A percentile compares a stretch with the other conserved stretches of the same genome.
Evolutionary conservation across 2,888 invertebrate species (phyloP).

Genomic region (Camptogramma bilineatum): DNA sequence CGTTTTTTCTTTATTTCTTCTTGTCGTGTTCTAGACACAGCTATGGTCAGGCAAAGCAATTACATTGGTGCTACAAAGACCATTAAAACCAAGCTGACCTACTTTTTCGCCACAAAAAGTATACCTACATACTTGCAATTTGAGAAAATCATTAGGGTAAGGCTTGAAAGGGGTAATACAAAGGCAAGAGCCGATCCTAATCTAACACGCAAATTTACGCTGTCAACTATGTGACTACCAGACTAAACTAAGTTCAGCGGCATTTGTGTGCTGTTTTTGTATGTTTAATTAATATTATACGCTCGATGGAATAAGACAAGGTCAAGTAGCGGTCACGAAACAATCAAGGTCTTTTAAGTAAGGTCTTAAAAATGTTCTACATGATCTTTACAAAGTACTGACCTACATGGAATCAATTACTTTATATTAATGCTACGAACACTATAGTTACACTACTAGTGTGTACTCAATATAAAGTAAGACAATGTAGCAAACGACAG

Average conservation of each 20-base stretch:
- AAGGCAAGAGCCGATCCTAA: slow-evolving; percentile 48
- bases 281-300: slow-evolving; percentile 7
- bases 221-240: slow-evolving; percentile 57
- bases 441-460: background rate
- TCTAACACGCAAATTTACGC: slow-evolving; percentile 69
- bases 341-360: slow-evolving; percentile 10
- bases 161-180: slow-evolving; percentile 50
- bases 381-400: background rate
- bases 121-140: slow-evolving; percentile 42
- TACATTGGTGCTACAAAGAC: slow-evolving; percentile 28
- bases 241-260: slow-evolving; percentile 32
- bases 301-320: slow-evolving; percentile 15
- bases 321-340: slow-evolving; percentile 23
- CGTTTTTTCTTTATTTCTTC: background rate
- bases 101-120: slow-evolving; percentile 34
- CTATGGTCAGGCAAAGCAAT: slow-evolving; percentile 27
- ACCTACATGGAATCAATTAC: background rate
- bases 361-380: too few relatives aligned
- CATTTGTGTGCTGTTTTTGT: slow-evolving; percentile 18
- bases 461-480: background rate
- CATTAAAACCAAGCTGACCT: slow-evolving; percentile 36
- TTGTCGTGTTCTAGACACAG: slow-evolving; percentile 19
- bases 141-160: slow-evolving; percentile 42
- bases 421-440: background rate
- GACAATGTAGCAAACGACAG: background rate